Percentiles rank a stretch among this genome's conserved stretches.
Evolutionary conservation across 2,113 vertebrate genomes (phyloP).

Genomic region (Balaeniceps rex): DNA sequence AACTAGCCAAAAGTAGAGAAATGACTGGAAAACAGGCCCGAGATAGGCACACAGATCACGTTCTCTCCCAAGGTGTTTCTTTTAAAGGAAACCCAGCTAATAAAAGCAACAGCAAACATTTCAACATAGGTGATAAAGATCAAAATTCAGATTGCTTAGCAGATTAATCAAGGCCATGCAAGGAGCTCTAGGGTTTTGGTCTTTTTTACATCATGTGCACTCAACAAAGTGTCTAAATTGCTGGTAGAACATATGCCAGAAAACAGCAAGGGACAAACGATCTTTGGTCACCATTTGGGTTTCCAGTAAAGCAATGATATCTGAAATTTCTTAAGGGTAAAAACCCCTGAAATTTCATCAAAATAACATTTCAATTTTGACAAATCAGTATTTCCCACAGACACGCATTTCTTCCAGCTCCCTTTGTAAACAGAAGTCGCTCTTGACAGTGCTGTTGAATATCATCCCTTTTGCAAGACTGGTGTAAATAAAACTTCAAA

Average conservation of each 20-base stretch:
- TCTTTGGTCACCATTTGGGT: background rate
- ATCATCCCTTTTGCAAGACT: background rate
- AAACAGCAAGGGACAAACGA: background rate
- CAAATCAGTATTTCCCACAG: background rate
- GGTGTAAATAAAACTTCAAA: background rate
- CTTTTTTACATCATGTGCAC: background rate
- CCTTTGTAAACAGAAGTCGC: slow-evolving; percentile 41
- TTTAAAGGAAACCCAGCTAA: background rate
- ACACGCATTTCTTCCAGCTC: background rate
- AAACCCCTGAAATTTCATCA: background rate
- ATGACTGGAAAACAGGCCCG: background rate
- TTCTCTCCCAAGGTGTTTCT: background rate
- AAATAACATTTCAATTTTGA: slow-evolving; percentile 6
- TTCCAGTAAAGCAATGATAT: background rate
- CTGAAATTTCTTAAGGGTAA: background rate
- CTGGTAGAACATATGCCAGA: background rate
- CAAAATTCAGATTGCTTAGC: background rate
- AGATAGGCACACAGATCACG: background rate
- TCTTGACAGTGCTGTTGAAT: background rate
- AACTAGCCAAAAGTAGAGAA: background rate
- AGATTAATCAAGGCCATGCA: background rate
- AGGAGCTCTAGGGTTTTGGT: background rate
- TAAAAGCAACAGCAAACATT: background rate
- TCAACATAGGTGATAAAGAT: background rate
- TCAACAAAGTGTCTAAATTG: background rate